Evolutionary conservation across 92 coral and sea anemone genomes (phyloP), one percentile per base, ranked within the genome.

Genomic region (Actinernus sp.): DNA sequence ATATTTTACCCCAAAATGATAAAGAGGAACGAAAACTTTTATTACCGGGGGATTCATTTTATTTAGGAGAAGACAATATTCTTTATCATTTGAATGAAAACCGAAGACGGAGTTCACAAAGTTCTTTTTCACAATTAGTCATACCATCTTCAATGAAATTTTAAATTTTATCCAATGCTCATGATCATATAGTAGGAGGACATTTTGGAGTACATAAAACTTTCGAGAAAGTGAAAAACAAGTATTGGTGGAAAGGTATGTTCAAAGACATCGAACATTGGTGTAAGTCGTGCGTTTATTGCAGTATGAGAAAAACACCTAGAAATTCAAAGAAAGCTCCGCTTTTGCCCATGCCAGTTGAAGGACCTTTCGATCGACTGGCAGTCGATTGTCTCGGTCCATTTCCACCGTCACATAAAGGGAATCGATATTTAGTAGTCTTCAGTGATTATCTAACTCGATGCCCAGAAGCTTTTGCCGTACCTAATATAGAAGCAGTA

Each of bases 381-480:
- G 52, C 48, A 7, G 65, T 69, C 14, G 77, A 69, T 40, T 1
- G n/a, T 49, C 14, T 81, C 22, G 88, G 93, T 8, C 89, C 94
- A 0, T 77, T 70, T 17, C 67, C 72, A 1, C 78, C 58, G 19
- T 76, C 90, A 20, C 41, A 47, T 18, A 41, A 71, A n/a, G 94
- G 94, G 0, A 82, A 77, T 30, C 53, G 70, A 22, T 82, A 88
- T 31, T 74, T 88, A 4, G 63, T 65, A 1, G 73, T 61, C 14
- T 89, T 89, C 46, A 39, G 76, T 0, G 91, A 89, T 50, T 73
- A 73, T 19, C 60, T 76, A 2, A 71, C 90, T 0, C 55, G 62
- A 12, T 88, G 93, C 89, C 78, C 75, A 3, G 93, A 88, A 49
- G 79, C 56, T 16, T 88, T 88, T 20, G 48, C 90, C 7, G 78